phyloP scores from a whole-genome alignment of 2,113 vertebrate species.

The Rhinoderma darwinii region DNA sequence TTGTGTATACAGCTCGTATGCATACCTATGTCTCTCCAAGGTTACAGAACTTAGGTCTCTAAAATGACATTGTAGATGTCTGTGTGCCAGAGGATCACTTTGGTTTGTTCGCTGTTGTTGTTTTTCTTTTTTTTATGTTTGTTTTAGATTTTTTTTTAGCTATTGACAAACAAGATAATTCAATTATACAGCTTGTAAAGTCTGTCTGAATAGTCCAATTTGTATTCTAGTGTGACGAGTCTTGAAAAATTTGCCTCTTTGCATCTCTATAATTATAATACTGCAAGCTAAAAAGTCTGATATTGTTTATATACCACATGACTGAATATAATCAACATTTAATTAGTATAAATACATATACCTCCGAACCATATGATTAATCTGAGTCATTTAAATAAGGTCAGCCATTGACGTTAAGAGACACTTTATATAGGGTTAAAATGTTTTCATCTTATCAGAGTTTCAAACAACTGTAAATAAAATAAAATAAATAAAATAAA shows the following conservation, averaged over 20 bases:
- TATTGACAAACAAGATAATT: neutral
- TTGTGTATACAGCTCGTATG: neutral
- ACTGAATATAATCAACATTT: constrained; percentile 10
- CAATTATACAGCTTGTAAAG: neutral
- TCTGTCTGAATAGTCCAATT: neutral
- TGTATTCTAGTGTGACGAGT: neutral
- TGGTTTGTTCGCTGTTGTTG: neutral
- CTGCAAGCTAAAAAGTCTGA: neutral
- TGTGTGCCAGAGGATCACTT: neutral
- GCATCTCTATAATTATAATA: neutral
- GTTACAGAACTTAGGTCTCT: neutral
- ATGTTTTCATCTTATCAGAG: neutral
- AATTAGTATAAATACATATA: constrained; percentile 4
- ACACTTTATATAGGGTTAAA: neutral
- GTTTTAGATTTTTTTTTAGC: neutral
- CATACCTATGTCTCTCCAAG: neutral
- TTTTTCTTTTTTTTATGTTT: neutral
- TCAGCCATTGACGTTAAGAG: neutral
- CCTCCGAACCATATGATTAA: neutral
- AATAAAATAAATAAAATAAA: neutral
- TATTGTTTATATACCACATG: neutral
- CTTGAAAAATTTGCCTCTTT: neutral
- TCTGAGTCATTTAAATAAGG: neutral
- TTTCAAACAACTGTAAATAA: neutral
- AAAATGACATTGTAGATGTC: neutral